Percentiles rank a stretch among this genome's conserved stretches.
Evolutionary conservation across 2,113 vertebrate genomes (phyloP).

Genomic region (Centropus unirufus): DNA sequence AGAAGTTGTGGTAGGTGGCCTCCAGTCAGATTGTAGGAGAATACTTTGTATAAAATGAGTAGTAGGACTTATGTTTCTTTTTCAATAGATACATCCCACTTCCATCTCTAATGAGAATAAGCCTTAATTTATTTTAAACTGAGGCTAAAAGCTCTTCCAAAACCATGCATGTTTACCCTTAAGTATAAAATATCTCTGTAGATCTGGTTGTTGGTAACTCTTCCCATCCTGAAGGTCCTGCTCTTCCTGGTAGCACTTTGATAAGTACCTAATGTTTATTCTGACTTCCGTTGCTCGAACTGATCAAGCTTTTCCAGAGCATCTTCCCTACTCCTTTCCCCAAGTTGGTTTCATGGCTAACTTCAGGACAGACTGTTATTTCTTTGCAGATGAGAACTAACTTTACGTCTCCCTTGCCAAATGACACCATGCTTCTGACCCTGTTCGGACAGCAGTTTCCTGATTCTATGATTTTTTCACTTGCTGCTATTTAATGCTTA

Average conservation of each 20-base stretch:
- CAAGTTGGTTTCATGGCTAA: not conserved
- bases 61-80: not conserved
- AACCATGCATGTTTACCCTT: not conserved
- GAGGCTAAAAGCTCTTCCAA: not conserved
- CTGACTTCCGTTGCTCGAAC: not conserved
- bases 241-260: not conserved
- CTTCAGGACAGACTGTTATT: not conserved
- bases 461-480: not conserved
- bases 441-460: not conserved
- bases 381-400: not conserved
- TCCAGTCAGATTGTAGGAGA: not conserved
- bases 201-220: not conserved
- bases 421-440: not conserved
- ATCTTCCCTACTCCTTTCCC: not conserved
- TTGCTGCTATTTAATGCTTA: not conserved
- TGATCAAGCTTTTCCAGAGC: not conserved
- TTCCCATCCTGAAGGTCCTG: not conserved
- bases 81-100: not conserved
- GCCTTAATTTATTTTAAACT: not conserved
- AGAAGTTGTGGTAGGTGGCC: not conserved
- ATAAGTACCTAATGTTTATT: not conserved
- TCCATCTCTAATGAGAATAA: not conserved
- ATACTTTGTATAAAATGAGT: not conserved
- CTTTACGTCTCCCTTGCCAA: not conserved
- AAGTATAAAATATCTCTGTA: not conserved